A percentile compares a stretch with the other conserved stretches of the same genome.
Evolutionary conservation across 2,113 vertebrate genomes (phyloP).

Genomic region (Rhea americana): DNA sequence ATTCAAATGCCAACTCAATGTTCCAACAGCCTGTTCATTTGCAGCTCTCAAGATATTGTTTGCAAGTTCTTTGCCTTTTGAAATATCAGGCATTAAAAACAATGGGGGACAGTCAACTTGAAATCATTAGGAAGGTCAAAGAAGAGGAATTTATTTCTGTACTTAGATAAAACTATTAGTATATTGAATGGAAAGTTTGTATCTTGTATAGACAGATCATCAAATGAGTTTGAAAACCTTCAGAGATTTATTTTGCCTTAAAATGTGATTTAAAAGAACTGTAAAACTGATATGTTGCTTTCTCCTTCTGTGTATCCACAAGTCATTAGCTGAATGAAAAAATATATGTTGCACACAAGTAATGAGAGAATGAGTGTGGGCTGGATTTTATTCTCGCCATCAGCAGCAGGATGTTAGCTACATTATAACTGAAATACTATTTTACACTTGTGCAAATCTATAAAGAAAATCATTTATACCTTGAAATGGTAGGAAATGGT

Average conservation of each 20-base stretch:
- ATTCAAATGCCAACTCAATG: background rate
- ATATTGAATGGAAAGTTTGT: background rate
- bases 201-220: background rate
- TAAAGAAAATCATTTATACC: background rate
- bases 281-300: background rate
- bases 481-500: background rate
- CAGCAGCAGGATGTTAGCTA: background rate
- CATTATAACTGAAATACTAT: background rate
- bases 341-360: background rate
- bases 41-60: background rate
- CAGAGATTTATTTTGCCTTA: background rate
- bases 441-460: background rate
- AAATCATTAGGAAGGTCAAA: background rate
- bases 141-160: constrained; percentile 13
- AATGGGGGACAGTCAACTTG: background rate
- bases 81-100: background rate
- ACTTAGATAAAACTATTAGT: background rate
- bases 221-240: background rate
- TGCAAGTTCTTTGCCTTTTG: background rate
- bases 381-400: background rate
- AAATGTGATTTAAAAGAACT: background rate
- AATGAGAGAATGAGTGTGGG: background rate
- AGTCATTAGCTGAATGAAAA: background rate
- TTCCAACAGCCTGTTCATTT: background rate
- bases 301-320: background rate